These are phyloP conservation scores for Caretta caretta DNA, from an alignment of 2,113 vertebrate species.

Conservation along the genomic window DNA sequence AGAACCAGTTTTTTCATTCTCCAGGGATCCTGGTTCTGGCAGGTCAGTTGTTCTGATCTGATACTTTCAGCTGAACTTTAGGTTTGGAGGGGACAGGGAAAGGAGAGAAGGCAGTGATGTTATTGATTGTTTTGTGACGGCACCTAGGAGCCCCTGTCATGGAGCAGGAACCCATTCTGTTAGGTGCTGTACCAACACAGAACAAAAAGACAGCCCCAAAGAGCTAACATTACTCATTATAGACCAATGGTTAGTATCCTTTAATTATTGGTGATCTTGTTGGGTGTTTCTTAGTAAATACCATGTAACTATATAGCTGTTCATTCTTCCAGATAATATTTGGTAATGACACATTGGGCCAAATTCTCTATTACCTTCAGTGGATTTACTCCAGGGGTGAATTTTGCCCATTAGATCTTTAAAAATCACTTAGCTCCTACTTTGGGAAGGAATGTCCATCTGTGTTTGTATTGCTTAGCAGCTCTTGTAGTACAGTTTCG, in stretches of 20 bases:
- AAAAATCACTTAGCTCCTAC: not conserved
- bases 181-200: not conserved
- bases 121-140: not conserved
- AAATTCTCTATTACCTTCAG: not conserved
- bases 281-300: not conserved
- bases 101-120: fast-evolving
- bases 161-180: not conserved
- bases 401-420: not conserved
- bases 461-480: not conserved
- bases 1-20: constrained; percentile 85
- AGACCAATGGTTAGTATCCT: not conserved
- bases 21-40: constrained; percentile 96
- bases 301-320: not conserved
- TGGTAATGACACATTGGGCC: not conserved
- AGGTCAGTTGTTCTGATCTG: constrained; percentile 78
- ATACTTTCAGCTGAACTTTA: fast-evolving
- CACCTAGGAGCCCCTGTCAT: not conserved
- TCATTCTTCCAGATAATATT: not conserved
- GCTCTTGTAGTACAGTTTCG: not conserved
- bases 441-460: not conserved
- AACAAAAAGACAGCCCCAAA: not conserved
- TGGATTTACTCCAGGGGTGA: not conserved
- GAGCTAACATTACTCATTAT: not conserved
- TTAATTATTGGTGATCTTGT: not conserved
- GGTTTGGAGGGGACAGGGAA: not conserved